A percentile compares a stretch with the other conserved stretches of the same genome.
phyloP scores from a whole-genome alignment of 1,140 invertebrate genomes.

The Drosophila nebulosa region DNA sequence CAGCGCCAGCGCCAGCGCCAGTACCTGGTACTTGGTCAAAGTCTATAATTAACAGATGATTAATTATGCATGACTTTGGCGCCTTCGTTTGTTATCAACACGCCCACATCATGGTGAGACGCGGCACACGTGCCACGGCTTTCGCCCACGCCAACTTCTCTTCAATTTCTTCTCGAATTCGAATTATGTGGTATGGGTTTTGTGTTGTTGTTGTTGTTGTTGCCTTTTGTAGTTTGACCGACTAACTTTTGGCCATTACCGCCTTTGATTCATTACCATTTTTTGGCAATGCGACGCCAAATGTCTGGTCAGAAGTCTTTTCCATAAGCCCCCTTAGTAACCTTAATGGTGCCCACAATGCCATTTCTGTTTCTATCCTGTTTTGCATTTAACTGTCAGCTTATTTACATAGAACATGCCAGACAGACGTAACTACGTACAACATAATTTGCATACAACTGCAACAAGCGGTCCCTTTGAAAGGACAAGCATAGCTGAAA shows the following conservation, averaged over 20 bases:
- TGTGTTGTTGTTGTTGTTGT: constrained; percentile 13
- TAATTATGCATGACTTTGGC: constrained; percentile 75
- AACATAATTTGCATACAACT: constrained; percentile 75
- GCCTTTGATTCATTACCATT: constrained; percentile 75
- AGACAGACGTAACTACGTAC: constrained; percentile 44
- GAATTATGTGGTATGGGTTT: neutral
- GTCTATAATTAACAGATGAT: constrained; percentile 79
- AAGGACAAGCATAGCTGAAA: neutral
- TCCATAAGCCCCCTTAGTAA: constrained; percentile 12
- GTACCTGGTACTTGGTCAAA: constrained; percentile 39
- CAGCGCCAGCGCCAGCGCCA: neutral
- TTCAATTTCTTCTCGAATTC: neutral
- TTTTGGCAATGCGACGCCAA: constrained; percentile 45
- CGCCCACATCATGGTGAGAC: constrained; percentile 41
- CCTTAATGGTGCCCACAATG: constrained; percentile 32
- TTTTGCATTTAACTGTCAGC: constrained; percentile 60
- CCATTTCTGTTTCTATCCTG: constrained; percentile 40
- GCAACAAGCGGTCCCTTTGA: constrained; percentile 33
- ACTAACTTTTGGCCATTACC: constrained; percentile 52
- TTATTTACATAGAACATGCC: constrained; percentile 77
- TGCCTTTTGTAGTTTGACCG: constrained; percentile 47
- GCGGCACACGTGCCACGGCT: neutral
- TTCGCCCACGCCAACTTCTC: constrained; percentile 1
- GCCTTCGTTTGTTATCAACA: constrained; percentile 66
- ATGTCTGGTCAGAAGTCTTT: constrained; percentile 3